Percentiles rank a stretch among this genome's conserved stretches.
Conservation (phyloP, 2,113 vertebrate species). For the Notothenia rossii region DNA sequence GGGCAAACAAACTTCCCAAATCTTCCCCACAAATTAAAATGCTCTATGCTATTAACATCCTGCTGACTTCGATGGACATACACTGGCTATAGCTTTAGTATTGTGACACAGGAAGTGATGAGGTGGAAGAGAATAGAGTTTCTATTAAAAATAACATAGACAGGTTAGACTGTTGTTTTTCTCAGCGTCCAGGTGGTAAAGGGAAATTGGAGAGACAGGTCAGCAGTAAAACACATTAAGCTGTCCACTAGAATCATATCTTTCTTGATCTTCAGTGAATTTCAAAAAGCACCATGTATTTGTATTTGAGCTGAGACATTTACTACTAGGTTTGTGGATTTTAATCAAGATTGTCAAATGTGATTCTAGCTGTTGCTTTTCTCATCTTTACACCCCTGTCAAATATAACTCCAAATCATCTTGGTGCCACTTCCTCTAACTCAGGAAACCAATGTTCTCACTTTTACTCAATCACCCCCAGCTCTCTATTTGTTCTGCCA, state of each 20-base stretch:
- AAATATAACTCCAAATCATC: background rate
- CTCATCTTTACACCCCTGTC: background rate
- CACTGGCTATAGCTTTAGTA: slow-evolving; percentile 20
- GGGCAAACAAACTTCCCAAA: slow-evolving; percentile 49
- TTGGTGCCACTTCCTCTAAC: background rate
- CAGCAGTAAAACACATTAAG: slow-evolving; percentile 1
- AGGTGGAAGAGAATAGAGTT: slow-evolving; percentile 33
- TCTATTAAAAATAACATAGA: slow-evolving; percentile 21
- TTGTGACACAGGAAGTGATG: slow-evolving; percentile 30
- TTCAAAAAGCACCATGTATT: background rate
- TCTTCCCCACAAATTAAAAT: slow-evolving; percentile 55
- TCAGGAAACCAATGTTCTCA: background rate
- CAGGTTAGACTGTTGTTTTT: slow-evolving; percentile 26
- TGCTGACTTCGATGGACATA: slow-evolving; percentile 15
- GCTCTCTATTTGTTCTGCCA: background rate
- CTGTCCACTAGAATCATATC: background rate
- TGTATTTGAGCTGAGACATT: background rate
- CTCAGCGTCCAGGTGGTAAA: background rate
- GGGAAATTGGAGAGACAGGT: background rate
- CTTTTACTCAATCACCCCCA: background rate
- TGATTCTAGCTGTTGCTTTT: background rate
- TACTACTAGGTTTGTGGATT: slow-evolving; percentile 2
- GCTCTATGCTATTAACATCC: slow-evolving; percentile 40
- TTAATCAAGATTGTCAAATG: background rate
- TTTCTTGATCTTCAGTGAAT: background rate